phyloP scores from a whole-genome alignment of 2,797 vertebrate genomes.

The Sebastes matsubarae region DNA sequence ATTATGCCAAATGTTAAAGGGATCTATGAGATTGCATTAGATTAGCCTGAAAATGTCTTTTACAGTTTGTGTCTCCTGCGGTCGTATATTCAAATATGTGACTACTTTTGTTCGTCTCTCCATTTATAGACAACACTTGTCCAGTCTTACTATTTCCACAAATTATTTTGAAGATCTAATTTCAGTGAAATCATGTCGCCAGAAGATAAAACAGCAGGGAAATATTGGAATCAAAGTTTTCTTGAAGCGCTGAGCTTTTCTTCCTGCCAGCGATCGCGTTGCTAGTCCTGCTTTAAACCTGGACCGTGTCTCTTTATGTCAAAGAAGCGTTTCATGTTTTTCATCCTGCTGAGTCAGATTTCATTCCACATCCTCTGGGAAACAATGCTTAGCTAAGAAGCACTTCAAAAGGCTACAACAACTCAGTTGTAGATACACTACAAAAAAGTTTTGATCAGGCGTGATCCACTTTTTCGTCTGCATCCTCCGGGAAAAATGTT shows the following conservation, averaged over 20 bases:
- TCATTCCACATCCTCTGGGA: conserved; percentile 41
- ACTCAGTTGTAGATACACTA: conserved; percentile 3
- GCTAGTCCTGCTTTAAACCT: conserved; percentile 30
- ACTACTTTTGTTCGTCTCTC: background rate
- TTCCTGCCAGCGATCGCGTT: conserved; percentile 17
- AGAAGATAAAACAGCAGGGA: background rate
- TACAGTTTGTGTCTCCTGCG: background rate
- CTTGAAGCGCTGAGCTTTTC: background rate
- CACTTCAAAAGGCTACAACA: conserved; percentile 51
- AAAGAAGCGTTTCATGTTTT: conserved; percentile 48
- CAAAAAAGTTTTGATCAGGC: conserved; percentile 57
- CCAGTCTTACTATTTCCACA: background rate
- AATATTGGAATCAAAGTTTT: conserved; percentile 27
- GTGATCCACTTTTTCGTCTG: conserved; percentile 50
- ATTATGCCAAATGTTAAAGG: background rate
- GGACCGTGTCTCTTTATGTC: conserved; percentile 29
- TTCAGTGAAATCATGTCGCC: background rate
- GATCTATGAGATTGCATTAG: background rate
- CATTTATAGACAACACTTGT: background rate
- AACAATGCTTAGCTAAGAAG: conserved; percentile 30
- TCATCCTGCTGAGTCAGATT: conserved; percentile 37
- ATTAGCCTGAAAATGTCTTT: background rate
- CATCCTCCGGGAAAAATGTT: conserved; percentile 7
- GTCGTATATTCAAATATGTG: background rate
- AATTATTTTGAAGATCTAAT: background rate